phyloP scores from a whole-genome alignment of 2,797 vertebrate genomes.

The Coluber constrictor region DNA sequence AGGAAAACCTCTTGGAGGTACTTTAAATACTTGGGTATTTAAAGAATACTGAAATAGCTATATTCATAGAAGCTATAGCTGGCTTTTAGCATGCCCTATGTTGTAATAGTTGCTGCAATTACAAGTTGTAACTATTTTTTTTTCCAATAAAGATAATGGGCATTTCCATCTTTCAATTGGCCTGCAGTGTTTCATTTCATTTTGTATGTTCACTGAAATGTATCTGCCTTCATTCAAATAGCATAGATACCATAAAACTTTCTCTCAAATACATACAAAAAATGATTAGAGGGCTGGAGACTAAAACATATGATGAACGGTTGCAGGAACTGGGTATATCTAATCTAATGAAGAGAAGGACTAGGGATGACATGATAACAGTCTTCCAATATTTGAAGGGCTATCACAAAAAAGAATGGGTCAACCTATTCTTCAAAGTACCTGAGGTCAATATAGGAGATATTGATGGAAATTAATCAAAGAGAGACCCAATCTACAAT shows the following conservation, averaged over 20 bases:
- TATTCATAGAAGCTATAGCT: conserved; percentile 10
- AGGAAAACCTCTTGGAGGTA: conserved; percentile 26
- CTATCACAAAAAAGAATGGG: neutral
- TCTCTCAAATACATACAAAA: neutral
- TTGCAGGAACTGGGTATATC: neutral
- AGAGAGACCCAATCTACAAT: neutral
- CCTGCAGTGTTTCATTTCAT: neutral
- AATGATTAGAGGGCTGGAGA: neutral
- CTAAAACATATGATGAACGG: neutral
- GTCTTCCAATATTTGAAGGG: neutral
- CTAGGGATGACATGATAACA: neutral
- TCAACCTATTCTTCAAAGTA: neutral
- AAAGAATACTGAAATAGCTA: conserved; percentile 28
- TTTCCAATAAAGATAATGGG: neutral
- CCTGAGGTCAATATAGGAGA: neutral
- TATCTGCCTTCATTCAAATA: neutral
- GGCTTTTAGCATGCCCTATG: conserved; percentile 10
- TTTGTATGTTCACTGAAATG: conserved; percentile 9
- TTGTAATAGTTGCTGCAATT: conserved; percentile 17
- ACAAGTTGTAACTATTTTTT: neutral
- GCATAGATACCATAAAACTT: neutral
- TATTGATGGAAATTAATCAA: neutral
- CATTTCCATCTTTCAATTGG: neutral
- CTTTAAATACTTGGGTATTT: conserved; percentile 20
- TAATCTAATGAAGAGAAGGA: neutral